phyloP scores from a whole-genome alignment of 2,888 invertebrate genomes.

The Mythimna loreyi region DNA sequence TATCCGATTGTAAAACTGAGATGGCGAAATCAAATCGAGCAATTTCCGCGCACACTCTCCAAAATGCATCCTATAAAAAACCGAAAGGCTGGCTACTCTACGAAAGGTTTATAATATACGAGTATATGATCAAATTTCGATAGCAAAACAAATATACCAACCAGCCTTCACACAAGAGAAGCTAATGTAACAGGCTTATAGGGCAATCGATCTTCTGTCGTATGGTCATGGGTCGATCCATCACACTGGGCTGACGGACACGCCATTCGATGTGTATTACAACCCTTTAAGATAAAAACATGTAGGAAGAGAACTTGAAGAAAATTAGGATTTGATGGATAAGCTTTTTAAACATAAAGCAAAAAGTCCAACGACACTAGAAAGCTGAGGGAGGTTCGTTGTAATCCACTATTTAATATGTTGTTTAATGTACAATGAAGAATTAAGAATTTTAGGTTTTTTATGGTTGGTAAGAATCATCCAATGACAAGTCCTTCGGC shows the following conservation, averaged over 20 bases:
- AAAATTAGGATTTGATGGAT: slow-evolving; percentile 6
- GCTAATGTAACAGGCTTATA: slow-evolving; percentile 51
- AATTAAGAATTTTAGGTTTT: no score
- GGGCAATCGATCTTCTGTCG: slow-evolving; percentile 56
- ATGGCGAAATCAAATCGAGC: no score
- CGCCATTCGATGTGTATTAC: slow-evolving; percentile 41
- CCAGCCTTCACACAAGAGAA: not conserved
- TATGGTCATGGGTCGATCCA: slow-evolving; percentile 51
- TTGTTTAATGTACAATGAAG: no score
- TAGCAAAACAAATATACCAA: slow-evolving; percentile 18
- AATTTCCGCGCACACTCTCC: no score
- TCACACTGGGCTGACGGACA: slow-evolving; percentile 49
- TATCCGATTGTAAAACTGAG: no score
- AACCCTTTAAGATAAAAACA: slow-evolving; percentile 31
- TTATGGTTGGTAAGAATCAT: no score
- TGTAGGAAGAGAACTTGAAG: not conserved
- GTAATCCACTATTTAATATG: no score
- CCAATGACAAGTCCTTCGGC: no score
- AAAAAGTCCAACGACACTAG: not conserved
- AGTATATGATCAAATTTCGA: not conserved
- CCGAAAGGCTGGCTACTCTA: no score
- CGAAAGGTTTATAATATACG: not conserved
- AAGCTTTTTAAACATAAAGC: not conserved
- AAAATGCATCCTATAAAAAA: no score
- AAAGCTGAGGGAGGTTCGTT: not conserved